These are phyloP conservation scores for Ectobius pallidus DNA, from an alignment of 2,888 invertebrate species.

Conservation along the genomic window DNA sequence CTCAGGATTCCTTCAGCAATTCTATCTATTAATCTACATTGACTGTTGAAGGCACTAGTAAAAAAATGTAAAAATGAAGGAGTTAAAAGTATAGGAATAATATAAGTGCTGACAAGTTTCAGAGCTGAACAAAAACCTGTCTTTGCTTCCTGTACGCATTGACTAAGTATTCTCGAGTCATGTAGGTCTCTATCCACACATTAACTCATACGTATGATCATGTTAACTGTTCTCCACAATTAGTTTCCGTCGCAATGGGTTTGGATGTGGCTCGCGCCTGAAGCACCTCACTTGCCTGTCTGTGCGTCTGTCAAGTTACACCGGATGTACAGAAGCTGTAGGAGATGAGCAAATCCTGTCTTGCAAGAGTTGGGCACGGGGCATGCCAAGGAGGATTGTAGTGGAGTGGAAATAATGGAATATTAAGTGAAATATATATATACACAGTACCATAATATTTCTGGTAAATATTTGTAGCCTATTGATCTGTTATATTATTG, in stretches of 20 bases:
- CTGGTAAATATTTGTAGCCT: too few relatives aligned
- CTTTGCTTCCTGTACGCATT: neutral
- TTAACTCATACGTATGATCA: slow-evolving; percentile 3
- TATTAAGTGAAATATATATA: too few relatives aligned
- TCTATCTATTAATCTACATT: slow-evolving; percentile 2
- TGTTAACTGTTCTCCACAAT: neutral
- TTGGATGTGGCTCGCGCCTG: slow-evolving; percentile 6
- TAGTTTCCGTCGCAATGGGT: neutral
- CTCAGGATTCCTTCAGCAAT: neutral
- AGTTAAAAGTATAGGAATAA: neutral
- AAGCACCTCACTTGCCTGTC: neutral
- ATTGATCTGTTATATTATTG: too few relatives aligned
- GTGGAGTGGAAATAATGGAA: neutral
- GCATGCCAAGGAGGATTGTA: neutral
- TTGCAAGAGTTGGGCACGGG: slow-evolving; percentile 4
- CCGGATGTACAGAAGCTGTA: slow-evolving; percentile 7
- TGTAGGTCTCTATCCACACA: too few relatives aligned
- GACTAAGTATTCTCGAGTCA: too few relatives aligned
- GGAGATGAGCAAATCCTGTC: neutral
- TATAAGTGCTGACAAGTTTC: slow-evolving; percentile 6
- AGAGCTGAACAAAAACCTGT: neutral
- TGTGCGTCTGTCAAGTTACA: neutral
- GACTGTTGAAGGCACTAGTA: neutral
- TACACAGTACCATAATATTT: too few relatives aligned
- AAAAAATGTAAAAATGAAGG: neutral